Percentiles rank a stretch among this genome's conserved stretches.
phyloP scores from a whole-genome alignment of 2,888 invertebrate species.

The Cordilura impudica region DNA sequence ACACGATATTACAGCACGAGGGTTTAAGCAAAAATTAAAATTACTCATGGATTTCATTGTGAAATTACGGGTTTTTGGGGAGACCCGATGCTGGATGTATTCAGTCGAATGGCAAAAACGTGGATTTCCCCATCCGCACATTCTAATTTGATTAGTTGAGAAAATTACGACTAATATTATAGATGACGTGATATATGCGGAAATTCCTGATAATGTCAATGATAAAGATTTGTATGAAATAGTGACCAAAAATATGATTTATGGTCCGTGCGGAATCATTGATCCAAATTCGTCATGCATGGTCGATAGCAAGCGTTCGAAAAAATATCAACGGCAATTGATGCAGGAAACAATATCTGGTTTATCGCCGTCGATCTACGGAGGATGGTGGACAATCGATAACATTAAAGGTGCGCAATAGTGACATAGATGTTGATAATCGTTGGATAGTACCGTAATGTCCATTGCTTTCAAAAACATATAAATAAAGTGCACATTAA shows the following conservation, averaged over 20 bases:
- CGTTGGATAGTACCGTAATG: conserved; percentile 71
- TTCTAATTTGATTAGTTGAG: no score
- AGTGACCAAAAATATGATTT: conserved; percentile 59
- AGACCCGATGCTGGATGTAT: conserved; percentile 63
- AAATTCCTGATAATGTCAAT: conserved; percentile 62
- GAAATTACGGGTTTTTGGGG: conserved; percentile 55
- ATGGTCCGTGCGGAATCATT: conserved; percentile 59
- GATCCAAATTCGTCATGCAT: conserved; percentile 62
- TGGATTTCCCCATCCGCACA: no score
- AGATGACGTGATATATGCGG: conserved; percentile 58
- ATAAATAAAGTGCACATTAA: conserved; percentile 71
- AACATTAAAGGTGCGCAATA: no score
- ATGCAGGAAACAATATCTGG: conserved; percentile 48
- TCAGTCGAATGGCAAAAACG: no score
- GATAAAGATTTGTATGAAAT: conserved; percentile 61
- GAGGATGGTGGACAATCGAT: no score
- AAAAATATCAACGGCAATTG: conserved; percentile 62
- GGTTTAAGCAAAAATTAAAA: no score
- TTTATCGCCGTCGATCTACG: no score
- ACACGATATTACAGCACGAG: no score
- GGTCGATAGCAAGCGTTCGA: conserved; percentile 61
- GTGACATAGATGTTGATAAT: conserved; percentile 65
- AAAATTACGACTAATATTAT: conserved; percentile 69
- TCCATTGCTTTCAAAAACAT: conserved; percentile 67
- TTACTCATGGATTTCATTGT: conserved; percentile 29